Percentiles rank a stretch among this genome's conserved stretches.
These are phyloP conservation scores for Melanotus villosus DNA, from an alignment of 2,888 invertebrate species.

Conservation along the genomic window DNA sequence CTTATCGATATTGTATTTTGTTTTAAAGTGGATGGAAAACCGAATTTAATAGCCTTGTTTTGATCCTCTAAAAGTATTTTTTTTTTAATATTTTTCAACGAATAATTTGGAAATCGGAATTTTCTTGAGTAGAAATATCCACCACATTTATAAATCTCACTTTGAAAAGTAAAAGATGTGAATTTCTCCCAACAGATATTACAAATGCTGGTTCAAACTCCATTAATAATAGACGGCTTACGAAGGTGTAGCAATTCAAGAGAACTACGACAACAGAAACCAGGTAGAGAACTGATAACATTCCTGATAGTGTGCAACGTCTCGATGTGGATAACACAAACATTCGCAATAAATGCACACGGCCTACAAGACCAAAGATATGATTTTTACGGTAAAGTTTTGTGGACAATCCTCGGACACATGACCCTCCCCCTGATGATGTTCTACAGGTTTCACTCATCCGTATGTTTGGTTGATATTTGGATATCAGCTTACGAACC, in stretches of 20 bases:
- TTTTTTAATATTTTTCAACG: too few relatives aligned
- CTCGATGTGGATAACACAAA: conserved; percentile 83
- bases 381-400: conserved; percentile 77
- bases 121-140: too few relatives aligned
- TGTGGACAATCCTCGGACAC: conserved; percentile 83
- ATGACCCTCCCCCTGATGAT: conserved; percentile 81
- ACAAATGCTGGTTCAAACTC: conserved; percentile 82
- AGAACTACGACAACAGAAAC: conserved; percentile 76
- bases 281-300: conserved; percentile 82
- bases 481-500: conserved; percentile 83
- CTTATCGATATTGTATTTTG: neutral
- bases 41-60: too few relatives aligned
- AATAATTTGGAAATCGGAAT: too few relatives aligned
- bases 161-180: too few relatives aligned
- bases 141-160: too few relatives aligned
- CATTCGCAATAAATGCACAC: conserved; percentile 76
- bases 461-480: conserved; percentile 84
- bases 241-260: conserved; percentile 80
- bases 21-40: neutral
- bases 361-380: conserved; percentile 73
- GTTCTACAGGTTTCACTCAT: conserved; percentile 85
- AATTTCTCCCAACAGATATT: too few relatives aligned
- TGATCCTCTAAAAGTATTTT: too few relatives aligned
- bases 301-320: conserved; percentile 84
- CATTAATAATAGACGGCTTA: conserved; percentile 80